Percentiles rank a stretch among this genome's conserved stretches.
Conservation (phyloP, 2,113 vertebrate species). For the Corythoichthys intestinalis region DNA sequence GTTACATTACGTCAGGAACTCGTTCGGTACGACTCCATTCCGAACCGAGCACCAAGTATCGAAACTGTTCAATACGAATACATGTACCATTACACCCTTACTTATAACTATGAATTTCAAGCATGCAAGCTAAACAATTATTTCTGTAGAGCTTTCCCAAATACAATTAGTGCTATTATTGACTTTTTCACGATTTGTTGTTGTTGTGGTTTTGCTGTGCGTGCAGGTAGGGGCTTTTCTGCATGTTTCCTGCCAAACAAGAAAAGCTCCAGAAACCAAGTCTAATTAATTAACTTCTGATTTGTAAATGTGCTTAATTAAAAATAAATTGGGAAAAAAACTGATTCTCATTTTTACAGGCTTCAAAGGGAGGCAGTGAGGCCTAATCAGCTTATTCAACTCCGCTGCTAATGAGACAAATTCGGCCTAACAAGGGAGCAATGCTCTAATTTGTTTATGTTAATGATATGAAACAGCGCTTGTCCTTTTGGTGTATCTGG, state of each 20-base stretch:
- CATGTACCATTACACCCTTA: too few relatives aligned
- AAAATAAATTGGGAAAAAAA: constrained; percentile 43
- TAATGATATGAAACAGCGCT: constrained; percentile 77
- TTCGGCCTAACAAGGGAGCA: constrained; percentile 73
- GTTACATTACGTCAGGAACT: too few relatives aligned
- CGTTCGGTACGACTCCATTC: too few relatives aligned
- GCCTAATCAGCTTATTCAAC: constrained; percentile 74
- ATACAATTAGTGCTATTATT: constrained; percentile 3
- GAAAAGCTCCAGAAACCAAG: constrained; percentile 57
- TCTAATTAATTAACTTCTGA: constrained; percentile 76
- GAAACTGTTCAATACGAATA: too few relatives aligned
- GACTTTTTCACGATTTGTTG: constrained; percentile 16
- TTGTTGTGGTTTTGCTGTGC: not conserved
- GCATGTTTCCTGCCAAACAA: constrained; percentile 44
- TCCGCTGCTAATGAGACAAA: constrained; percentile 73
- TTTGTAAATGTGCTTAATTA: constrained; percentile 76
- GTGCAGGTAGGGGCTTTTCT: constrained; percentile 38
- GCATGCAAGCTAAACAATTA: not conserved
- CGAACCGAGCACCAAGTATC: too few relatives aligned
- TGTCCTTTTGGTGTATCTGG: constrained; percentile 69
- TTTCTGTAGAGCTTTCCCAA: not conserved
- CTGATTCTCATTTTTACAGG: constrained; percentile 64
- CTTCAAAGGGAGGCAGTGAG: constrained; percentile 68
- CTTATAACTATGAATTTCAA: too few relatives aligned
- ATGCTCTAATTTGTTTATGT: constrained; percentile 80